Conservation (phyloP, 2,888 invertebrate genomes). For the Serrognathus titanus region DNA sequence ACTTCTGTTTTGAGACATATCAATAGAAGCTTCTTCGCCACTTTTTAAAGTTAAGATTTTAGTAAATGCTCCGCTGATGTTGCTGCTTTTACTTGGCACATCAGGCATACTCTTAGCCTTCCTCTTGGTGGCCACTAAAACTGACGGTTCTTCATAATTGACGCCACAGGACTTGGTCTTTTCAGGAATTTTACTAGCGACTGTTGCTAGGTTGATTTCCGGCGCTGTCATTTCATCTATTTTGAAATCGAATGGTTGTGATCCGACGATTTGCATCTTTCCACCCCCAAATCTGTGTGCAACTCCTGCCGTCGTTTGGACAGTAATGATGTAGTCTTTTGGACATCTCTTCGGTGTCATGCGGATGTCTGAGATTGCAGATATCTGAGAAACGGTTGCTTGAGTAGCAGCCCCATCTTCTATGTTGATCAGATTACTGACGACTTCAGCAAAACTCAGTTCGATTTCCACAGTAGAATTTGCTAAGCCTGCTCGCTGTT, state of each 20-base stretch:
- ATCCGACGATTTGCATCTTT: background rate
- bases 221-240: too few species aligned
- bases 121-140: too few species aligned
- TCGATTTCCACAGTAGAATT: constrained; percentile 9
- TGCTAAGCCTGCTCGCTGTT: background rate
- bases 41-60: too few species aligned
- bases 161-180: too few species aligned
- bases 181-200: too few species aligned
- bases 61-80: too few species aligned
- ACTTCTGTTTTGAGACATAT: too few species aligned
- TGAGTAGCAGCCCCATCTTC: constrained; percentile 6
- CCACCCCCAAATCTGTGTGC: background rate
- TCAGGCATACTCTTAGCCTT: too few species aligned
- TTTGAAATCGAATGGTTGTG: background rate
- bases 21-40: too few species aligned
- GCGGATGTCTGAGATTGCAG: constrained; percentile 1
- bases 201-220: too few species aligned
- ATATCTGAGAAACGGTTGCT: background rate
- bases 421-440: constrained; percentile 10
- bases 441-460: constrained; percentile 11
- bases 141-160: too few species aligned
- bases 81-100: too few species aligned
- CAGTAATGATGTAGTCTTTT: constrained; percentile 2
- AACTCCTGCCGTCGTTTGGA: background rate
- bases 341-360: constrained; percentile 5